These are phyloP conservation scores for Diceros bicornis DNA, from an alignment of 2,797 vertebrate species.

Conservation along the genomic window DNA sequence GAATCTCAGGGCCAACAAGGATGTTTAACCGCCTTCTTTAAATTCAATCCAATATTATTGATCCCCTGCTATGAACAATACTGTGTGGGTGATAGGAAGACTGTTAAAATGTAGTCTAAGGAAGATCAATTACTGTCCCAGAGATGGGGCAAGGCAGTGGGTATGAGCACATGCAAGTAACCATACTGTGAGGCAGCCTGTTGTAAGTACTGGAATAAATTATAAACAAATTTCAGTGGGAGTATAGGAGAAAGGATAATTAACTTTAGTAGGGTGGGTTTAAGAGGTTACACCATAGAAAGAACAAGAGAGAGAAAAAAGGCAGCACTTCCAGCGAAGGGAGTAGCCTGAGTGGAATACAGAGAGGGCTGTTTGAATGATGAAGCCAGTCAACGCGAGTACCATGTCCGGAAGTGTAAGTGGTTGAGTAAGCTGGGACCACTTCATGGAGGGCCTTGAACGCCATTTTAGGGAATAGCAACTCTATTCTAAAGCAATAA, in stretches of 20 bases:
- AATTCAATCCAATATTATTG: background rate
- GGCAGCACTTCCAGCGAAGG: background rate
- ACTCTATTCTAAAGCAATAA: background rate
- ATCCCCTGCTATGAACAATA: background rate
- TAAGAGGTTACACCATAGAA: background rate
- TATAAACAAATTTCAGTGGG: background rate
- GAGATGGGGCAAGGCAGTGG: background rate
- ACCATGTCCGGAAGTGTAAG: rapidly evolving
- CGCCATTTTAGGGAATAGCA: background rate
- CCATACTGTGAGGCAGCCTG: background rate
- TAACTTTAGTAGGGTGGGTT: background rate
- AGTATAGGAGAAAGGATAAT: background rate
- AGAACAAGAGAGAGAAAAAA: background rate
- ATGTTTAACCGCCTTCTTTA: background rate
- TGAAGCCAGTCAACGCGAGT: background rate
- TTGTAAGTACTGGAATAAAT: background rate
- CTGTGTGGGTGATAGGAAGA: background rate
- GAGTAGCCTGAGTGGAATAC: background rate
- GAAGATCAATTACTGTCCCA: background rate
- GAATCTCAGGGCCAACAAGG: background rate
- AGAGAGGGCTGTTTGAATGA: background rate
- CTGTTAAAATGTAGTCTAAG: background rate
- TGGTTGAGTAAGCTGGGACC: background rate
- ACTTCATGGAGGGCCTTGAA: background rate
- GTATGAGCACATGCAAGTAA: background rate